Conservation (phyloP, 1,140 invertebrate genomes). For the Aleiodes sp. region DNA sequence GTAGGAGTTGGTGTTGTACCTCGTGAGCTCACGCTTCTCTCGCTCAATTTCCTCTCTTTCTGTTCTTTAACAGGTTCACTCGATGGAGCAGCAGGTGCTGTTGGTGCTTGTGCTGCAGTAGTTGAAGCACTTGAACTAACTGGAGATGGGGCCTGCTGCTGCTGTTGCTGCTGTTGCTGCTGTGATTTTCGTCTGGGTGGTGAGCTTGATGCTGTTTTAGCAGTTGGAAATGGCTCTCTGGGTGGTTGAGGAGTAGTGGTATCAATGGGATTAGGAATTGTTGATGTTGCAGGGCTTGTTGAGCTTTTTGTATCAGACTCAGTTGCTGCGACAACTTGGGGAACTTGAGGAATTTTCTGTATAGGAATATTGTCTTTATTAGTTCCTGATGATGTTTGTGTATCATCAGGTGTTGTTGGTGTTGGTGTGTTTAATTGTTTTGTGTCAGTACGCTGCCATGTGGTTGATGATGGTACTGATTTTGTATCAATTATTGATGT, state of each 20-base stretch:
- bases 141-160: slow-evolving; percentile 24
- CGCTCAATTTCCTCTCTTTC: slow-evolving; percentile 49
- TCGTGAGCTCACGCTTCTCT: slow-evolving; percentile 45
- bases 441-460: slow-evolving; percentile 48
- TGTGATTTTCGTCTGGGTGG: slow-evolving; percentile 55
- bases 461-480: slow-evolving; percentile 42
- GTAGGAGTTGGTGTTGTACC: slow-evolving; percentile 41
- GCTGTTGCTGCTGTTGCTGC: slow-evolving; percentile 10
- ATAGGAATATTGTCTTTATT: slow-evolving; percentile 48
- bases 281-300: not conserved
- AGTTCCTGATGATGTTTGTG: slow-evolving; percentile 29
- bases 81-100: slow-evolving; percentile 34
- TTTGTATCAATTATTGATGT: slow-evolving; percentile 32
- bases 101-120: too few species aligned
- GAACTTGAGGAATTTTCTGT: slow-evolving; percentile 33
- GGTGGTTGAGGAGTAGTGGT: not conserved
- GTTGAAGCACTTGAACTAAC: slow-evolving; percentile 24
- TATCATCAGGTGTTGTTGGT: slow-evolving; percentile 34
- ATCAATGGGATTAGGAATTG: not conserved
- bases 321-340: slow-evolving; percentile 9
- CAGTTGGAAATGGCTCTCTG: not conserved
- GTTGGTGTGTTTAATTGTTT: slow-evolving; percentile 14
- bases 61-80: slow-evolving; percentile 41
- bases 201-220: slow-evolving; percentile 48
- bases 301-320: slow-evolving; percentile 20